Conservation (phyloP, 2,797 vertebrate species). For the Oryzias sinensis region DNA sequence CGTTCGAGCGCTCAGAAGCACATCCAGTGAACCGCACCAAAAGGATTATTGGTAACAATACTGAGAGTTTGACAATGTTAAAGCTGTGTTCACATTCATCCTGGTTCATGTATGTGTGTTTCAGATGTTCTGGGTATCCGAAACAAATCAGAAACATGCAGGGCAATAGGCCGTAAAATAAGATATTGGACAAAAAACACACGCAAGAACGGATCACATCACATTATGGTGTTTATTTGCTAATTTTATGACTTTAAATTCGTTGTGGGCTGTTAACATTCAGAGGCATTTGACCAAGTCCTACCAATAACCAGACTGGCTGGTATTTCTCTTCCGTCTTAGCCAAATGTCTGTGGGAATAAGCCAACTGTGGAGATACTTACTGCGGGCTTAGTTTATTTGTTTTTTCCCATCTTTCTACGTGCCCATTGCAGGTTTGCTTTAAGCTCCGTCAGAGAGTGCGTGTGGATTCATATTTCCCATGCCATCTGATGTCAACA, state of each 20-base stretch:
- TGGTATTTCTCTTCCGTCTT: slow-evolving; percentile 38
- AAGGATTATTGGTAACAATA: slow-evolving; percentile 68
- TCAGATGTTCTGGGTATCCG: no score
- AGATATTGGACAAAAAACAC: no score
- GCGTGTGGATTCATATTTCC: slow-evolving; percentile 69
- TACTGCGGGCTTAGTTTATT: slow-evolving; percentile 66
- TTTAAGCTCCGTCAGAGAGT: slow-evolving; percentile 58
- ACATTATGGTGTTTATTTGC: background rate
- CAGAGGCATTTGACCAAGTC: slow-evolving; percentile 17
- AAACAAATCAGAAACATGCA: no score
- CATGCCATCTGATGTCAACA: slow-evolving; percentile 82
- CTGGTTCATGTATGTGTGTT: slow-evolving; percentile 3
- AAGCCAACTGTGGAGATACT: slow-evolving; percentile 63
- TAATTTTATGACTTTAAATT: slow-evolving; percentile 1
- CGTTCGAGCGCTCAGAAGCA: slow-evolving; percentile 22
- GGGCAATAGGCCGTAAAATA: no score
- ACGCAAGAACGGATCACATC: no score
- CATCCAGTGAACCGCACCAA: slow-evolving; percentile 49
- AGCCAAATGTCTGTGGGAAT: slow-evolving; percentile 58
- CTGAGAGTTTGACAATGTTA: slow-evolving; percentile 63
- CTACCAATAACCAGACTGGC: slow-evolving; percentile 39
- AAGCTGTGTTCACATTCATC: slow-evolving; percentile 49
- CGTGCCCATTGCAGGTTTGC: slow-evolving; percentile 60
- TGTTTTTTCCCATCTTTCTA: slow-evolving; percentile 54
- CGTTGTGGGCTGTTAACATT: slow-evolving; percentile 5